Evolutionary conservation across 53 echinoderm and acorn worm genomes (phyloP), one percentile per base, ranked within the genome.

Genomic region (Patiria pectinifera): DNA sequence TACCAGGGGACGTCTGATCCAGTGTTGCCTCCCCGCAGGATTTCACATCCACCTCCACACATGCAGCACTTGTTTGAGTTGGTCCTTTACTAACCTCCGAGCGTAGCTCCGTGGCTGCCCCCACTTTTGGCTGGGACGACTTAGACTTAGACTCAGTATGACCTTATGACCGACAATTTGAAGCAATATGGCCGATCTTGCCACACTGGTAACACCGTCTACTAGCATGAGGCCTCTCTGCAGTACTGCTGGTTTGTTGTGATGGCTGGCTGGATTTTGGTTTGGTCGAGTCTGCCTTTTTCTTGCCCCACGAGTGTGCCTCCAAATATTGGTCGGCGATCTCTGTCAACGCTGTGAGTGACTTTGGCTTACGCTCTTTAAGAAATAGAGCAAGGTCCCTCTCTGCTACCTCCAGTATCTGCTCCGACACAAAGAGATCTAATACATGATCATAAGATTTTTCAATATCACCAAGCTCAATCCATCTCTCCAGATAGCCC

Each of bases 301-400:
- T 81, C 70, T 85, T 43, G 46, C 12, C 66, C 48, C 63, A 69
- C 7, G 70, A 35, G 63, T 96, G 94, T 13, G 94, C 96, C 21
- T 96, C 96, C 0, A 71, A 19, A 86, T 90, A 95, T 62, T 92
- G 93, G 91, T 96, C 94, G 9, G 96, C 91, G 3, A 94, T 78
- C 66, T 71, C 44, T 6, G 91, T 89, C 11, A 94, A 15, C 4
- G 93, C 93, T 11, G 53, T 16, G 1, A 96, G 53, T 1, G 12
- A 69, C n/a, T 63, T 48, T 13, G 93, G 96, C 14, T 93, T 85
- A 2, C 93, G 76, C 78, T 96, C 96, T 93, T n/a, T n/a, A n/a
- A n/a, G 60, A 48, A 93, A 95, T 11, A 93, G 53, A 69, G 60
- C 59, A 19, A 94, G n/a, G 3, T 91, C 94, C n/a, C 22, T 85